These are phyloP conservation scores for Urechis unicinctus DNA, from an alignment of 2,888 invertebrate genomes.

Conservation along the genomic window DNA sequence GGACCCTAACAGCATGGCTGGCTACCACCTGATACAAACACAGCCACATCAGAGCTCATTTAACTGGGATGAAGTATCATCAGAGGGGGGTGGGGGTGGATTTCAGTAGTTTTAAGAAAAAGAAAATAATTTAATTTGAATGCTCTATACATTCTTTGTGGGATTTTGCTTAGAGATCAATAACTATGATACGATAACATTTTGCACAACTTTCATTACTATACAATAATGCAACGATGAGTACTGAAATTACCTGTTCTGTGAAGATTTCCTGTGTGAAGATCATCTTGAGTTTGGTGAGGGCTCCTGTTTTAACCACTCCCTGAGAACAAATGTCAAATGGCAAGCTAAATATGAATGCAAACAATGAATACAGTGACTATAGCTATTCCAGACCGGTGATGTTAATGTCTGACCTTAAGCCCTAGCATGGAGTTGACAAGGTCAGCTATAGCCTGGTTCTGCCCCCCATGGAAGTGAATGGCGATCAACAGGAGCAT, in stretches of 20 bases:
- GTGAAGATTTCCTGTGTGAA: conserved; percentile 96
- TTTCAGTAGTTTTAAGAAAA: no score
- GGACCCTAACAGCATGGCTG: conserved; percentile 90
- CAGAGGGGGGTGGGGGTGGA: no score
- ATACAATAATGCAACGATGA: no score
- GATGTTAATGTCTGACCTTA: conserved; percentile 59
- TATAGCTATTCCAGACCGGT: neutral
- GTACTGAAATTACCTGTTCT: conserved; percentile 82
- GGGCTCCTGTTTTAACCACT: conserved; percentile 42
- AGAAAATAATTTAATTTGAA: conserved; percentile 2
- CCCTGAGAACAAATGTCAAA: conserved; percentile 25
- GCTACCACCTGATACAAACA: conserved; percentile 60
- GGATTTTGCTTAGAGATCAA: no score
- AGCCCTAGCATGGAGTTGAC: conserved; percentile 91
- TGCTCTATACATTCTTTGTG: no score
- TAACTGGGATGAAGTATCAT: neutral
- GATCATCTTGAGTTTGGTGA: conserved; percentile 52
- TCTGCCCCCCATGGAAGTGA: conserved; percentile 92
- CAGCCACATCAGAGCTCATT: neutral
- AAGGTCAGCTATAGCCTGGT: conserved; percentile 85
- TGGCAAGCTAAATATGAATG: neutral
- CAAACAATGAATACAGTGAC: neutral
- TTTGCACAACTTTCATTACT: no score
- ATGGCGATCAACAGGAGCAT: conserved; percentile 93
- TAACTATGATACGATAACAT: no score